Base-by-base conservation (phyloP, 1,140 invertebrate species). In the Argopecten irradians region DNA sequence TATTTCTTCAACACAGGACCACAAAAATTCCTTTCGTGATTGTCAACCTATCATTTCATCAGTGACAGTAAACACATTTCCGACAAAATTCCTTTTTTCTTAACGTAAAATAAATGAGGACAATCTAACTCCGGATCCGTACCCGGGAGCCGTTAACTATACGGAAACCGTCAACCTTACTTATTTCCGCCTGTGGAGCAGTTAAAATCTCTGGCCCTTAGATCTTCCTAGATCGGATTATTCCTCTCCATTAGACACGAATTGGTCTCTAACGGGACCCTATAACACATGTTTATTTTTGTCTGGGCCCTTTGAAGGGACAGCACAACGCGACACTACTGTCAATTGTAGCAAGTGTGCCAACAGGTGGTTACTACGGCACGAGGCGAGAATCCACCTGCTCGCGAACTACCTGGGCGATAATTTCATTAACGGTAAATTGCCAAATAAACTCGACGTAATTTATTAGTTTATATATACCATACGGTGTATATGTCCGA, bases 401-500 rank as follows among this genome's bases (percentile, higher is more conserved):
- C 28, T 71, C 55, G 55, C 55, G 3, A 28, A 71, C 55, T 71
- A 71, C 55, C 55, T 3, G 55, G 22, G 55, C 22, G 55, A 28
- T 71, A 71, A 71, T n/a, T 71, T 71, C n/a, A 71, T 71, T 71
- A 71, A 71, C 55, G 55, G 55, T 71, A 71, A 71, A 71, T 71
- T 71, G 55, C n/a, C 55, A 71, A 71, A 71, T 28, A 71, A 71
- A n/a, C 55, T 71, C 55, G 22, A 5, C 55, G n/a, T 71, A 71
- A 8, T 71, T 71, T 71, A 71, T 71, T 71, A 71, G 55, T 71
- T 71, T 71, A 71, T 71, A 71, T 71, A n/a, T 71, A 71, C 55
- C 55, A 71, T 71, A 71, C 55, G 55, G 55, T n/a, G 55, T 16
- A 28, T 71, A 71, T n/a, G 28, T 28, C 55, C 55, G 55, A 71